Base-by-base conservation (phyloP, 2,888 invertebrate genomes). In the Linnaemya vulpina region DNA sequence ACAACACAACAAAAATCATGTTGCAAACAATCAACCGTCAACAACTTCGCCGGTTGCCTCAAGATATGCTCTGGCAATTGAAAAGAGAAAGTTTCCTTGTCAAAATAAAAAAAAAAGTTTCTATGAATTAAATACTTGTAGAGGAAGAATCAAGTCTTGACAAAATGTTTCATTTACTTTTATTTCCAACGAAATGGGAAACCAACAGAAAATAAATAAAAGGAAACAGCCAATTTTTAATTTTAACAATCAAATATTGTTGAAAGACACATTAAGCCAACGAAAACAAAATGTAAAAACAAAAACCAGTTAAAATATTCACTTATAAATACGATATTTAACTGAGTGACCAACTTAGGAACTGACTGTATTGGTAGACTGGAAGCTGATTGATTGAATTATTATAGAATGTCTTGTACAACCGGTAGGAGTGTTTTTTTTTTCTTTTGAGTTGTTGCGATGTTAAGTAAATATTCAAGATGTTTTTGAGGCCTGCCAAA, bases 1-100 rank as follows among this genome's bases (percentile, higher is more conserved):
- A n/a, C 49, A 17, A 49, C 49, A 30, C 22, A 49, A 62, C n/a
- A 40, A 49, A 67, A 49, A 17, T 55, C 5, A n/a, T 70, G 60
- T 40, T 70, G 62, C 60, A 35, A 60, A 62, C 35, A 60, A 51
- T 22, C 17, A 65, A 17, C 65, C 46, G 35, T 55, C 68, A 60
- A 62, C 77, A 62, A 49, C 17, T 43, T 40, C 25, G 53, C 9
- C n/a, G 46, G 30, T 38, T 60, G 62, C 62, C 62, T 43, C 15
- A 43, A 67, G 43, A 53, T 46, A 74, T 20, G 38, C 51, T 46
- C 38, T 38, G 49, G 15, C 79, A 73, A 84, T 84, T 84, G 79
- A 84, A 84, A 84, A 84, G 79, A 76, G 80, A 80, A 84, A 84
- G 79, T 80, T 84, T 51, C 60, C 15, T 40, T 25, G 30, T 46